phyloP scores from a whole-genome alignment of 1,140 invertebrate species.

The Branchinecta lynchi region DNA sequence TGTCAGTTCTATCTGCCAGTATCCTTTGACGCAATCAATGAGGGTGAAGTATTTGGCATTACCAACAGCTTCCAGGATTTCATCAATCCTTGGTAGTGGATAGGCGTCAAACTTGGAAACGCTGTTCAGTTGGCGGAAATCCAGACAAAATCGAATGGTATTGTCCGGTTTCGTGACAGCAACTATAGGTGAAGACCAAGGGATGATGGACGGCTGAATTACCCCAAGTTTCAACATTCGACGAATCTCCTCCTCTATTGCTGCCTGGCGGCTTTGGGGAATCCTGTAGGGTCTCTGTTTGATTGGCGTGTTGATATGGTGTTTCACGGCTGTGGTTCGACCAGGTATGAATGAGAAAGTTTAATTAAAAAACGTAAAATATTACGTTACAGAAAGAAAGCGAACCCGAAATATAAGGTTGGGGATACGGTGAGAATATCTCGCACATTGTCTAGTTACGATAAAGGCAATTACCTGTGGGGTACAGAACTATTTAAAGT shows the following conservation, averaged over 20 bases:
- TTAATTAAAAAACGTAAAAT: too few relatives aligned
- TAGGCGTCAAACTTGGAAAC: constrained; percentile 31
- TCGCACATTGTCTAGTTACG: neutral
- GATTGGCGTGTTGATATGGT: too few relatives aligned
- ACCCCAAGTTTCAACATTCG: constrained; percentile 27
- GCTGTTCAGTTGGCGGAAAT: constrained; percentile 31
- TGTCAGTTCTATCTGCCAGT: constrained; percentile 33
- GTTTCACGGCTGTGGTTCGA: too few relatives aligned
- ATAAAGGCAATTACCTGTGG: neutral
- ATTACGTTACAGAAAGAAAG: too few relatives aligned
- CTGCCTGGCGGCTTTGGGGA: too few relatives aligned
- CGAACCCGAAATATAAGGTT: too few relatives aligned
- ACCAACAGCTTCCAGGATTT: constrained; percentile 30
- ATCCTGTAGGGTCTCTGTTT: too few relatives aligned
- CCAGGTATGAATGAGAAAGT: too few relatives aligned
- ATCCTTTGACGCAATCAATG: constrained; percentile 32
- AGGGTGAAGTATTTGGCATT: constrained; percentile 29
- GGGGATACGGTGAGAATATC: too few relatives aligned
- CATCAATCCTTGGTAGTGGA: constrained; percentile 35
- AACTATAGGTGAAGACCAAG: constrained; percentile 33
- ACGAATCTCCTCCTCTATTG: too few relatives aligned
- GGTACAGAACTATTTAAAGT: neutral
- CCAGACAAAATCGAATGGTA: constrained; percentile 30
- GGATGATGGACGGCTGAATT: constrained; percentile 29
- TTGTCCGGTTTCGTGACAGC: constrained; percentile 35